phyloP scores from a whole-genome alignment of 2,113 vertebrate genomes.

The Mus musculus region GRCm39 chr9:118367501-118368000 shows the following conservation, averaged over 20 bases:
- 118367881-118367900: not conserved
- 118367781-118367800: not conserved
- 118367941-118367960: conserved; percentile 98
- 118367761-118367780: conserved; percentile 26
- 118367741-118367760: conserved; percentile 40
- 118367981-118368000: conserved; percentile 98
- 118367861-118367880: conserved; percentile 43
- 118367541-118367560: not conserved
- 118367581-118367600: not conserved
- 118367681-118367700: conserved; percentile 42
- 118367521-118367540: not conserved
- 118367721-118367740: conserved; percentile 40
- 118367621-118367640: not conserved
- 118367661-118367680: conserved; percentile 19
- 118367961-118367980: conserved; percentile 98
- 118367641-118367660: conserved; percentile 27
- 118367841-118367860: conserved; percentile 59
- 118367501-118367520: not conserved
- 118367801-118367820: conserved; percentile 3
- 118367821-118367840: conserved; percentile 23
- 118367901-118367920: conserved; percentile 28
- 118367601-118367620: not conserved
- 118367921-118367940: conserved; percentile 77
- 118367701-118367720: conserved; percentile 49
- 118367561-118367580: not conserved